Percentiles rank a stretch among this genome's conserved stretches.
Evolutionary conservation across 2,113 vertebrate species (phyloP).

Genomic region (Elaphurus davidianus): DNA sequence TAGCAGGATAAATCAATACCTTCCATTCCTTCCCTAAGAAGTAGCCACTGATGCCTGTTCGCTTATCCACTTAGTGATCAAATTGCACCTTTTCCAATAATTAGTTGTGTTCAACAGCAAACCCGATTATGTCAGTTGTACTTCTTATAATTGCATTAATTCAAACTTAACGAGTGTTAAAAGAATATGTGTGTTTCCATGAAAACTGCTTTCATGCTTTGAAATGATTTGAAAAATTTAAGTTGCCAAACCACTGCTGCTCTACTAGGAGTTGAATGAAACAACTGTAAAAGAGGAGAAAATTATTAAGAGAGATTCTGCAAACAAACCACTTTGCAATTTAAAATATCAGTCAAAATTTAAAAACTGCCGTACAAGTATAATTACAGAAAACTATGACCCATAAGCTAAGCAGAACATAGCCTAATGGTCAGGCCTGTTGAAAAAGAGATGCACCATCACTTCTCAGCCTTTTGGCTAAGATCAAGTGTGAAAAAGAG

Average conservation of each 20-base stretch:
- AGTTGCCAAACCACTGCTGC: background rate
- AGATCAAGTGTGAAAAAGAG: no score
- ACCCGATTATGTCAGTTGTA: background rate
- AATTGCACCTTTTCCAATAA: background rate
- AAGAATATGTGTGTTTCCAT: background rate
- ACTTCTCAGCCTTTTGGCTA: no score
- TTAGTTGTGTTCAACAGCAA: background rate
- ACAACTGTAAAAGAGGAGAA: background rate
- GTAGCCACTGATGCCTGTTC: background rate
- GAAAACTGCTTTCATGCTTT: constrained; percentile 15
- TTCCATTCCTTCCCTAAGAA: background rate
- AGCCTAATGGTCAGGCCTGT: background rate
- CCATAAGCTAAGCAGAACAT: background rate
- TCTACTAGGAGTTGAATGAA: background rate
- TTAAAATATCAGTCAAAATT: background rate
- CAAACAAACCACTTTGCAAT: background rate
- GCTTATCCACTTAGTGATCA: background rate
- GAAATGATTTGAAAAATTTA: constrained; percentile 1
- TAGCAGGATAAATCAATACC: background rate
- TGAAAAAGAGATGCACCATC: no score
- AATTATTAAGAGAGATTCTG: background rate
- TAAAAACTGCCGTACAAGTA: background rate
- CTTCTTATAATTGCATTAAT: constrained; percentile 7
- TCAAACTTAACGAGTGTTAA: background rate
- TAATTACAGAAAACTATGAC: background rate